A percentile compares a stretch with the other conserved stretches of the same genome.
phyloP scores from a whole-genome alignment of 2,113 vertebrate genomes.

The Mobula birostris region DNA sequence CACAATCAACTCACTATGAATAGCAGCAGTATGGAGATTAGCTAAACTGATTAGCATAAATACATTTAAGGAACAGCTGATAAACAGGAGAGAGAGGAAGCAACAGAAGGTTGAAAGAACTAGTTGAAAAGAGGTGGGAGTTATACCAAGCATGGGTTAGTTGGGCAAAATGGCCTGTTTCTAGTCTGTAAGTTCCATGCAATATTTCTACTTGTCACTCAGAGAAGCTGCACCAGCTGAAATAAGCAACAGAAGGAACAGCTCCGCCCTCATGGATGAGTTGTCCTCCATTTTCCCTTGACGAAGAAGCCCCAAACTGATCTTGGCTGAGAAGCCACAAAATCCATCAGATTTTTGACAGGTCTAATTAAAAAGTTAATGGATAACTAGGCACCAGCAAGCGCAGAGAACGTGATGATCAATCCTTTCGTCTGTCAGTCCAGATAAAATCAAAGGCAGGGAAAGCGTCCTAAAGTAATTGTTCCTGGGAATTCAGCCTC shows the following conservation, averaged over 20 bases:
- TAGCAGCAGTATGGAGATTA: no score
- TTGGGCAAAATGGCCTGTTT: neutral
- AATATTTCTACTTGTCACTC: neutral
- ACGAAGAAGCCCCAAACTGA: neutral
- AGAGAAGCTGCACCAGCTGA: neutral
- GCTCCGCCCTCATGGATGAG: neutral
- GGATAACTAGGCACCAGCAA: constrained; percentile 10
- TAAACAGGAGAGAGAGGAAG: neutral
- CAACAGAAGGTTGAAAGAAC: neutral
- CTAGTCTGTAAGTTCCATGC: neutral
- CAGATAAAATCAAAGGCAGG: neutral
- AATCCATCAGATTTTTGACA: constrained; percentile 11
- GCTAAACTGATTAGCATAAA: no score
- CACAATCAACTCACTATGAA: no score
- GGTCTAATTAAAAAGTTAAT: constrained; percentile 5
- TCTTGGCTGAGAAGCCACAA: neutral
- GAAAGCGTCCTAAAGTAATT: neutral
- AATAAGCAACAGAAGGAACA: neutral
- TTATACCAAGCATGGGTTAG: neutral
- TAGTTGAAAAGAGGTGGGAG: neutral
- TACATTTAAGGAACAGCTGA: no score
- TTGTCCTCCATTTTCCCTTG: neutral
- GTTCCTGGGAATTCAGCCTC: neutral
- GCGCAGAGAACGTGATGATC: neutral
- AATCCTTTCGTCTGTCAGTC: neutral